phyloP scores from a whole-genome alignment of 1,140 invertebrate genomes.

The Drosophila trapezifrons region DNA sequence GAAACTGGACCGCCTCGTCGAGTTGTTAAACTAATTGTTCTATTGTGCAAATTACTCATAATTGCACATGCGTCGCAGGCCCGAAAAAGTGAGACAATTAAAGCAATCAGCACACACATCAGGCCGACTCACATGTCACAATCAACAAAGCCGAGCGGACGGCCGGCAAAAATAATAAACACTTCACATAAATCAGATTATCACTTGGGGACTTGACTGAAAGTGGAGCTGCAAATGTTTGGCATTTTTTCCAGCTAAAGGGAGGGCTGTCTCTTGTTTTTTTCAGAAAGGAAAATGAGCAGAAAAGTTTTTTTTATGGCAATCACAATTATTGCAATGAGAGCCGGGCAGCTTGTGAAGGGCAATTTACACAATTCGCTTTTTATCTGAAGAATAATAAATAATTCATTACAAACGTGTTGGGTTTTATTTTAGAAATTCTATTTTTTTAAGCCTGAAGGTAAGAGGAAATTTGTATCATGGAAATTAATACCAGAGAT shows the following conservation, averaged over 20 bases:
- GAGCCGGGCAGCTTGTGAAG: neutral
- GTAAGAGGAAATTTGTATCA: no score
- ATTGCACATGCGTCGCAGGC: constrained; percentile 22
- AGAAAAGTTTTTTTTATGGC: constrained; percentile 8
- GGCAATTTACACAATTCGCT: constrained; percentile 5
- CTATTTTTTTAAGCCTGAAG: neutral
- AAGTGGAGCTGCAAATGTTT: neutral
- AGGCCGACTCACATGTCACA: constrained; percentile 44
- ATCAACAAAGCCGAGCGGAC: constrained; percentile 16
- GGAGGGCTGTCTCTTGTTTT: neutral
- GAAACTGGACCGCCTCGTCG: neutral
- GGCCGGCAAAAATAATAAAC: constrained; percentile 39
- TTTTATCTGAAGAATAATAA: neutral
- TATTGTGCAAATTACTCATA: constrained; percentile 45
- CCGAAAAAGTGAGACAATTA: constrained; percentile 53
- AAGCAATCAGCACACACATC: constrained; percentile 50
- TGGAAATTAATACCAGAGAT: no score
- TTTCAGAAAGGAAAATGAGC: neutral
- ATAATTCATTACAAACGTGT: neutral
- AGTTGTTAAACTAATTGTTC: constrained; percentile 42
- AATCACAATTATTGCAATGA: neutral
- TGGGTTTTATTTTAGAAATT: no score
- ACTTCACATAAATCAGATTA: constrained; percentile 53
- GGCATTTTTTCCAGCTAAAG: neutral
- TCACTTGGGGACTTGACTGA: constrained; percentile 9